Base-by-base conservation (phyloP, 1,140 invertebrate species). In the Neelides sp. region DNA sequence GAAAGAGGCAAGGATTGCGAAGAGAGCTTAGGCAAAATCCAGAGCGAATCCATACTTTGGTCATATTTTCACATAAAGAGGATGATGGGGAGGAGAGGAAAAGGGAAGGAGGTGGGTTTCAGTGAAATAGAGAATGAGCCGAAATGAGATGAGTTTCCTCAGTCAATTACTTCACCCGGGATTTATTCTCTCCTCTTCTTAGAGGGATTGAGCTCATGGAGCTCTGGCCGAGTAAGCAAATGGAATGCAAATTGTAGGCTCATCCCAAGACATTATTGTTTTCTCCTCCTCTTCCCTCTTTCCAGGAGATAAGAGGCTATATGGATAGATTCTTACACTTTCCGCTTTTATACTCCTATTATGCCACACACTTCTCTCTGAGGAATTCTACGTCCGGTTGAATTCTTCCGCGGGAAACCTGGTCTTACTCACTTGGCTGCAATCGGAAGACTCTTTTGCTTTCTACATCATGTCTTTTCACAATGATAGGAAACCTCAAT, bases 141-240 rank as follows among this genome's bases (percentile, higher is more conserved):
- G 32, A 36, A 30, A 47, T 35, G 45, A 47, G 45, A 47, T 47
- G 45, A 47, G 45, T 47, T 47, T 47, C 45, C 45, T 36, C 45
- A 47, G 45, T 47, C 45, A 47, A 47, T 47, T 47, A 47, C 45
- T 47, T 36, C 45, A 37, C 26, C 20, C 20, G 37, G 45, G 45
- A 47, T 45, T 45, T 45, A 45, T 45, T 30, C 34, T 32, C 34
- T 45, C 34, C 34, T 22, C 32, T 30, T 36, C 37, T 36, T 30
- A 47, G 45, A 45, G 42, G 19, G 27, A 7, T 39, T 32, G 8
- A 32, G 30, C 30, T 32, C 30, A 8, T 32, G n/a, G n/a, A 39
- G 36, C 36, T 19, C 7, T 47, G 19, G 37, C 45, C 23, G 32
- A 47, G 32, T 36, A 36, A 23, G 23, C 43, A 45, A 36, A 47